A percentile compares a stretch with the other conserved stretches of the same genome.
phyloP scores from a whole-genome alignment of 2,888 invertebrate species.

The Polydrusus cervinus region DNA sequence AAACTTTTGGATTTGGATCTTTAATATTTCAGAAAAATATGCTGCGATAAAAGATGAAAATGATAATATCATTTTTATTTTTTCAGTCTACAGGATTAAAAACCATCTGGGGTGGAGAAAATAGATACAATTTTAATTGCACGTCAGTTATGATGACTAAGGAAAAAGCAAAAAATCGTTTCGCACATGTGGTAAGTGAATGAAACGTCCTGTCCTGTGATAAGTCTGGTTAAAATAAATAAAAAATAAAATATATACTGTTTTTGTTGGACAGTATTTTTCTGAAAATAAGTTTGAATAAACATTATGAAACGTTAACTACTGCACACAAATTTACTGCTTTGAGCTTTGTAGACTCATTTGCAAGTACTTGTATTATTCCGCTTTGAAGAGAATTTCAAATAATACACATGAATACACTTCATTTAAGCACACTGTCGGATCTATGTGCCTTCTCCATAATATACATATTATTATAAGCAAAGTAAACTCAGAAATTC shows the following conservation, averaged over 20 bases:
- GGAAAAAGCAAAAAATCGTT: too few relatives aligned
- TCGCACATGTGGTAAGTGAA: too few relatives aligned
- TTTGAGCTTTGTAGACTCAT: slow-evolving; percentile 17
- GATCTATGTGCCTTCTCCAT: slow-evolving; percentile 45
- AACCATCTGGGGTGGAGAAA: too few relatives aligned
- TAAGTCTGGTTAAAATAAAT: too few relatives aligned
- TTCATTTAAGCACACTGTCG: slow-evolving; percentile 39
- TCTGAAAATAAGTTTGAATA: neutral
- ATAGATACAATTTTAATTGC: too few relatives aligned
- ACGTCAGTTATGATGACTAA: too few relatives aligned
- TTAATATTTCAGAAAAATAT: too few relatives aligned
- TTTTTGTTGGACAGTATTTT: neutral
- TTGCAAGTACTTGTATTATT: slow-evolving; percentile 30
- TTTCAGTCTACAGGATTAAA: neutral
- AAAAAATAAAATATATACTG: too few relatives aligned
- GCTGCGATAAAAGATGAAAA: too few relatives aligned
- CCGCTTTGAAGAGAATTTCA: slow-evolving; percentile 28
- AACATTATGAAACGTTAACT: neutral
- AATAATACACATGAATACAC: slow-evolving; percentile 51
- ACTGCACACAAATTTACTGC: neutral
- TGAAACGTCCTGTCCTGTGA: too few relatives aligned
- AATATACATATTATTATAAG: slow-evolving; percentile 51
- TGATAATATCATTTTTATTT: too few relatives aligned
- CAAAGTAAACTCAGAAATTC: slow-evolving; percentile 55
- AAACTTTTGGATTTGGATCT: too few relatives aligned